phyloP scores from a whole-genome alignment of 2,113 vertebrate species.

The Narcine bancroftii region DNA sequence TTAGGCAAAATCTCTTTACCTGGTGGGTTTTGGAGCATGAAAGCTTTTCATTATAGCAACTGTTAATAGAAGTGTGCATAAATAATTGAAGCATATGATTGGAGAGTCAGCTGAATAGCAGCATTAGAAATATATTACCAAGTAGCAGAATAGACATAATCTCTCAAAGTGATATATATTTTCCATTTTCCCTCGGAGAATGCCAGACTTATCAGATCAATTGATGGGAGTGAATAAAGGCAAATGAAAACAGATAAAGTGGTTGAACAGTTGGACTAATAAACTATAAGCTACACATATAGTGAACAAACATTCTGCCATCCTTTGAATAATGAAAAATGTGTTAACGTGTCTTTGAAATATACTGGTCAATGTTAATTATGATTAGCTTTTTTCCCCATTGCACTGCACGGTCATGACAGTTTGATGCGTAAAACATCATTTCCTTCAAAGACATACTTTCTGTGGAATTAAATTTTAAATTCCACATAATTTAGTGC shows the following conservation, averaged over 20 bases:
- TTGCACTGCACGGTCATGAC: neutral
- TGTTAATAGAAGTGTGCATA: neutral
- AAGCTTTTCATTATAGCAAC: neutral
- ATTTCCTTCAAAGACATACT: neutral
- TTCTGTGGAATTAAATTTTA: neutral
- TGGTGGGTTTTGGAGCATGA: neutral
- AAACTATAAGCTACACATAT: neutral
- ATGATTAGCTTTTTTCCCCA: neutral
- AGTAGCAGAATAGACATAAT: neutral
- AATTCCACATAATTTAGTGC: neutral
- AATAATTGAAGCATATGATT: neutral
- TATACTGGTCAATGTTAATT: neutral
- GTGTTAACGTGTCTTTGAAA: neutral
- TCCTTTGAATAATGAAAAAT: neutral
- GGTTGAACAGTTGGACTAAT: neutral
- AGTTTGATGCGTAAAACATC: neutral
- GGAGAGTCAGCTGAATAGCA: neutral
- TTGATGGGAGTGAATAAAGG: neutral
- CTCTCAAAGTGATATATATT: neutral
- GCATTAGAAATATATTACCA: neutral
- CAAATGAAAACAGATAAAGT: neutral
- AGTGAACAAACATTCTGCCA: neutral
- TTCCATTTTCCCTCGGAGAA: neutral
- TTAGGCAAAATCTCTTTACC: neutral
- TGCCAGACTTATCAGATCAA: neutral